Base-by-base conservation (phyloP, 2,888 invertebrate genomes). In the Lysandra coridon region DNA sequence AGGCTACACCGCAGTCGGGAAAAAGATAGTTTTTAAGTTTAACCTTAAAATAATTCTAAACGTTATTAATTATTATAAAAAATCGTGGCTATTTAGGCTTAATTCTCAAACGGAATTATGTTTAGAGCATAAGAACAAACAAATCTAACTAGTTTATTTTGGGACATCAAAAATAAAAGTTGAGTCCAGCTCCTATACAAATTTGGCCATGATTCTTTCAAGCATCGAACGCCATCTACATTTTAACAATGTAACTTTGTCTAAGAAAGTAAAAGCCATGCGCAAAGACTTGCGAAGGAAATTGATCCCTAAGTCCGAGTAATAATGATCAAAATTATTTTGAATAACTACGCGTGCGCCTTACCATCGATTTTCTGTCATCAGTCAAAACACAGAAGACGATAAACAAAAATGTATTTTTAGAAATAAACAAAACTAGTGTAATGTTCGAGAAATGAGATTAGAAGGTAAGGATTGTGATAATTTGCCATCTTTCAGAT, bases 321-420 rank as follows among this genome's bases (percentile, higher is more conserved):
- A 0, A 64, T 87, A 88, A 84, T 80, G 82, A 80, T 12, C 1
- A 80, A 80, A 83, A 84, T 86, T 0, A 74, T 1, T n/a, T 81
- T 82, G 5, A 40, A 1, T 4, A 4, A 82, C 82, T 82, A 88
- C 93, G 92, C 93, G 69, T 92, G 93, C 93, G 93, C 89, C 83
- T 83, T 89, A 83, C 84, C 85, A 93, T 92, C 86, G 93, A 93
- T 93, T 92, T 86, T 82, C 82, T 88, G 88, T 87, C 89, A 88
- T 83, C 83, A 82, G 83, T 82, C 84, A 83, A 75, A 82, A 83
- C 73, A 80, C 78, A 69, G 79, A 14, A 79, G 77, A 74, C 78
- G 78, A 80, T 69, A 78, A 80, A 78, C 74, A 78, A 80, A 78
- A 77, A 73, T 76, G 75, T 49, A 76, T 79, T 81, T 73, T 78